A percentile compares a stretch with the other conserved stretches of the same genome.
Conservation (phyloP, 2,113 vertebrate species). For the Sceloporus undulatus region DNA sequence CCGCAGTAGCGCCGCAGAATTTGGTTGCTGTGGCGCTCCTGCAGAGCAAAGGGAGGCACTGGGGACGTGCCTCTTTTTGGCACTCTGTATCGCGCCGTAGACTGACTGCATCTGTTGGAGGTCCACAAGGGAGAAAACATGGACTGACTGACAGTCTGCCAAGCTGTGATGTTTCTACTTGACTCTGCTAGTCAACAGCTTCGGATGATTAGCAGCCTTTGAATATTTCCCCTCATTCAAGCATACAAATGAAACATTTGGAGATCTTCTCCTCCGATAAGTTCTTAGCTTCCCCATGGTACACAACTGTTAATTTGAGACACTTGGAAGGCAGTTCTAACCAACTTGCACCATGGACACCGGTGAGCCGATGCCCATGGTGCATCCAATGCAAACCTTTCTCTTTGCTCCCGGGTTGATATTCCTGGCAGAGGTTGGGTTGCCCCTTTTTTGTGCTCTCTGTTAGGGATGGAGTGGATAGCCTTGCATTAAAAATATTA, state of each 20-base stretch:
- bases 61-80: too few relatives aligned
- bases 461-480: too few relatives aligned
- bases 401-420: not conserved
- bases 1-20: too few relatives aligned
- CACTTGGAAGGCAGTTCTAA: slow-evolving; percentile 5
- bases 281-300: not conserved
- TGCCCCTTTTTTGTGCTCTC: not conserved
- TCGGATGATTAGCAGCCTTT: not conserved
- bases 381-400: not conserved
- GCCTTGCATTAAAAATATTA: not conserved
- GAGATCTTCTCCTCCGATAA: not conserved
- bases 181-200: not conserved
- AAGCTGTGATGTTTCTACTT: too few relatives aligned
- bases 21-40: too few relatives aligned
- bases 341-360: not conserved
- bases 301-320: not conserved
- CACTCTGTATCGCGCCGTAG: too few relatives aligned
- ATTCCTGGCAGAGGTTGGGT: not conserved
- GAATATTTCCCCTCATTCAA: slow-evolving; percentile 2
- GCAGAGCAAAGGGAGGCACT: too few relatives aligned
- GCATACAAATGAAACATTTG: not conserved
- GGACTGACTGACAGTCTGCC: too few relatives aligned
- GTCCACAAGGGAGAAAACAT: too few relatives aligned
- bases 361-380: not conserved
- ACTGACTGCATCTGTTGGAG: not conserved